Conservation (phyloP, 2,888 invertebrate species). For the Pristionchus japonicus region DNA sequence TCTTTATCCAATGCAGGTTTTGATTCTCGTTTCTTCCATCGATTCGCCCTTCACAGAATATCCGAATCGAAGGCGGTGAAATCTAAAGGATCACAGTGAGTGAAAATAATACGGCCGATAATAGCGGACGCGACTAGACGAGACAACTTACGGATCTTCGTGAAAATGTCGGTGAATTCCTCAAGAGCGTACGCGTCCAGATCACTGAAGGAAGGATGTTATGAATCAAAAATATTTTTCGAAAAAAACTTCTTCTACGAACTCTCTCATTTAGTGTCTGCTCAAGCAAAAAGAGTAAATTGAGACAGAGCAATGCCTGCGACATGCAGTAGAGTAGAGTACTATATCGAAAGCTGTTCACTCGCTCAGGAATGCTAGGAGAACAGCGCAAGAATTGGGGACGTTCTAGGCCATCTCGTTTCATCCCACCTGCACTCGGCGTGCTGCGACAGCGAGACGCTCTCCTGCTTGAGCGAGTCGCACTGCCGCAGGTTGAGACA, state of each 20-base stretch:
- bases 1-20: not conserved
- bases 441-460: not conserved
- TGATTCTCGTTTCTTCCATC: not conserved
- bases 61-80: not conserved
- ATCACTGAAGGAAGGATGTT: not conserved
- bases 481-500: conserved; percentile 11
- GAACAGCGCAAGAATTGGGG: too few species aligned
- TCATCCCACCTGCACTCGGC: not conserved
- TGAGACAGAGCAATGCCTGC: too few species aligned
- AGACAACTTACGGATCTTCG: not conserved
- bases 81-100: not conserved
- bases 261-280: too few species aligned
- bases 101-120: not conserved
- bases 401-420: not conserved
- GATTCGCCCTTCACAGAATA: not conserved
- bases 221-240: not conserved
- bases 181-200: not conserved
- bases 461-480: not conserved
- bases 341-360: too few species aligned
- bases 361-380: too few species aligned
- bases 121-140: not conserved
- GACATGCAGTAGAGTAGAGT: too few species aligned
- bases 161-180: not conserved
- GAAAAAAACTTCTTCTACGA: too few species aligned
- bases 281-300: too few species aligned